Evolutionary conservation across 2,113 vertebrate genomes (phyloP).

Genomic region (Pardalotus punctatus): DNA sequence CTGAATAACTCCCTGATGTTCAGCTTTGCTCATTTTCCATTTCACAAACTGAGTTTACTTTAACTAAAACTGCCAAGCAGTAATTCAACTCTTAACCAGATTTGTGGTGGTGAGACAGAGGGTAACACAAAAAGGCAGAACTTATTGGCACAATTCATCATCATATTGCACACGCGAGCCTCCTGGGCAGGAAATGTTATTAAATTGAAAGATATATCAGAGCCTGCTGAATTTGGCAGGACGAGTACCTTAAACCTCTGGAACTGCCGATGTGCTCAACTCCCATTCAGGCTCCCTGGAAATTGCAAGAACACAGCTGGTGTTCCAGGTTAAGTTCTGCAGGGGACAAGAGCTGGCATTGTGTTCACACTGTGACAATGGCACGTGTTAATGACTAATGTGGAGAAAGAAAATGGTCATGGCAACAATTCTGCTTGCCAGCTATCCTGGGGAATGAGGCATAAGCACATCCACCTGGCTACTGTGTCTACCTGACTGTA

Average conservation of each 20-base stretch:
- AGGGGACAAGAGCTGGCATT: background rate
- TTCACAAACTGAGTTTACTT: conserved; percentile 1
- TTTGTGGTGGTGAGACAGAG: conserved; percentile 21
- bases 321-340: background rate
- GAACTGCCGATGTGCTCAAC: background rate
- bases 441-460: background rate
- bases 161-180: background rate
- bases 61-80: background rate
- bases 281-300: background rate
- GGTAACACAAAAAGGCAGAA: conserved; percentile 25
- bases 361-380: background rate
- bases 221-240: background rate
- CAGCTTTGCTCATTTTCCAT: background rate
- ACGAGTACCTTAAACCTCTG: background rate
- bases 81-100: conserved; percentile 43
- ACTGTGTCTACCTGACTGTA: background rate
- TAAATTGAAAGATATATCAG: conserved; percentile 7
- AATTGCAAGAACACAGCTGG: background rate
- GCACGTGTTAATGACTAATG: rapidly evolving
- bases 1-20: background rate
- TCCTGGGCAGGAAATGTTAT: conserved; percentile 3
- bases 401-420: background rate
- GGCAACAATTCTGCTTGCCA: background rate
- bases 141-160: conserved; percentile 8
- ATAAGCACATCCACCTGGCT: background rate